Conservation (phyloP, 2,888 invertebrate genomes). For the Dynastes hyllus region DNA sequence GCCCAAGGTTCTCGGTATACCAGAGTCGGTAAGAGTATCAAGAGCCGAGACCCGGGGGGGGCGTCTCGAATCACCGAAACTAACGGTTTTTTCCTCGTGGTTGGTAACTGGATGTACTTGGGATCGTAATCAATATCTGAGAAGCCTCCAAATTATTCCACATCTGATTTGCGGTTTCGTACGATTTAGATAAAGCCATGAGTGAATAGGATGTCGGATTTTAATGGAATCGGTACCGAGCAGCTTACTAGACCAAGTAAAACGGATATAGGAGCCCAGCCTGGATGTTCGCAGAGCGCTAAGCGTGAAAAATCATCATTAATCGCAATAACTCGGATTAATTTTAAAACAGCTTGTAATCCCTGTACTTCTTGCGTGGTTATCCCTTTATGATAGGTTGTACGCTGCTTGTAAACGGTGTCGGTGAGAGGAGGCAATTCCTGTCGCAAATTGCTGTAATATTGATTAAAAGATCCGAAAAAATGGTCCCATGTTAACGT, state of each 20-base stretch:
- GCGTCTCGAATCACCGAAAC: no score
- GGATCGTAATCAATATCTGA: conserved; percentile 83
- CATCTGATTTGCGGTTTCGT: conserved; percentile 84
- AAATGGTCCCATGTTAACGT: conserved; percentile 90
- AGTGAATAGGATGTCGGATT: conserved; percentile 87
- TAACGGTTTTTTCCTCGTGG: no score
- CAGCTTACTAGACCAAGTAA: conserved; percentile 90
- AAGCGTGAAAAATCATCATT: conserved; percentile 87
- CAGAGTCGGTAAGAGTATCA: conserved; percentile 84
- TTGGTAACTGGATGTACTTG: conserved; percentile 77
- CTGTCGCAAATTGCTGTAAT: conserved; percentile 81
- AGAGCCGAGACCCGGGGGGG: no score
- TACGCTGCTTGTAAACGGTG: conserved; percentile 76
- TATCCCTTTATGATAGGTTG: conserved; percentile 76
- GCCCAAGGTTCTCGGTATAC: conserved; percentile 84
- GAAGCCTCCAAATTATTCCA: conserved; percentile 92
- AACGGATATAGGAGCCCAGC: conserved; percentile 88
- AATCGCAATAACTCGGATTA: conserved; percentile 85
- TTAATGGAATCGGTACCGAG: conserved; percentile 88
- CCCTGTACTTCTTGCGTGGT: conserved; percentile 90
- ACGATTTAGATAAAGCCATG: conserved; percentile 84
- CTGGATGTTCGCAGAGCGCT: conserved; percentile 89
- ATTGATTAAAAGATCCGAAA: conserved; percentile 83
- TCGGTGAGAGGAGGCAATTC: conserved; percentile 80
- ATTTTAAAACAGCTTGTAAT: conserved; percentile 84